phyloP scores from a whole-genome alignment of 2,113 vertebrate genomes.

The Prolemur simus region DNA sequence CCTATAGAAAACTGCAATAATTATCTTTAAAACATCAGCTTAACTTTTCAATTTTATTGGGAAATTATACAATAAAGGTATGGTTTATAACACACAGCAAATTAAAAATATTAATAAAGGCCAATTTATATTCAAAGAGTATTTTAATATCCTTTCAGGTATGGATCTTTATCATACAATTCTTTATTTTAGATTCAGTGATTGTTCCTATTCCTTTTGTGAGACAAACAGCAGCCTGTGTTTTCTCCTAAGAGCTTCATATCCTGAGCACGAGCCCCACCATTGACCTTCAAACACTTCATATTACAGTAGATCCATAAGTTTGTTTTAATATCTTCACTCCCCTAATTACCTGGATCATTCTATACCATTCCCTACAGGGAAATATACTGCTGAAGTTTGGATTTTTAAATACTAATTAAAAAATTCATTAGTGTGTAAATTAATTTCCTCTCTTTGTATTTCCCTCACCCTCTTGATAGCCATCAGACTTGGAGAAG shows the following conservation, averaged over 20 bases:
- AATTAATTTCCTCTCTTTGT: slow-evolving; percentile 84
- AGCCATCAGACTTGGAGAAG: slow-evolving; percentile 77
- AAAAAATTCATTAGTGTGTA: slow-evolving; percentile 86
- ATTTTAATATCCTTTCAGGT: background rate
- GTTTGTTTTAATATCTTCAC: slow-evolving; percentile 82
- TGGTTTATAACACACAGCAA: slow-evolving; percentile 37
- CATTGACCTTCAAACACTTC: slow-evolving; percentile 82
- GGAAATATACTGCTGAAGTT: slow-evolving; percentile 82
- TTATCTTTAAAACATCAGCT: background rate
- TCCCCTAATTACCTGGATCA: slow-evolving; percentile 84
- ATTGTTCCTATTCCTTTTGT: slow-evolving; percentile 19
- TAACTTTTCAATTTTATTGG: slow-evolving; percentile 40
- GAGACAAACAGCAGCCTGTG: background rate
- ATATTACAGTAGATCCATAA: slow-evolving; percentile 72
- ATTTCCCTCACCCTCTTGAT: slow-evolving; percentile 77
- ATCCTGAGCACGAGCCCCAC: slow-evolving; percentile 61
- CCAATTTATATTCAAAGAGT: slow-evolving; percentile 37
- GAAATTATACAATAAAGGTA: background rate
- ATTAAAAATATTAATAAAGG: slow-evolving; percentile 57
- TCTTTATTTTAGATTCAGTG: slow-evolving; percentile 60
- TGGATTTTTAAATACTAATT: slow-evolving; percentile 85
- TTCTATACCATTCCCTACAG: slow-evolving; percentile 80
- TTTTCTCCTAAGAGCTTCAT: slow-evolving; percentile 53
- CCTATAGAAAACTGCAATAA: slow-evolving; percentile 31
- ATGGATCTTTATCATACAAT: background rate